Percentiles rank a stretch among this genome's conserved stretches.
These are phyloP conservation scores for Plebejus argus DNA, from an alignment of 2,888 invertebrate genomes.

Conservation along the genomic window DNA sequence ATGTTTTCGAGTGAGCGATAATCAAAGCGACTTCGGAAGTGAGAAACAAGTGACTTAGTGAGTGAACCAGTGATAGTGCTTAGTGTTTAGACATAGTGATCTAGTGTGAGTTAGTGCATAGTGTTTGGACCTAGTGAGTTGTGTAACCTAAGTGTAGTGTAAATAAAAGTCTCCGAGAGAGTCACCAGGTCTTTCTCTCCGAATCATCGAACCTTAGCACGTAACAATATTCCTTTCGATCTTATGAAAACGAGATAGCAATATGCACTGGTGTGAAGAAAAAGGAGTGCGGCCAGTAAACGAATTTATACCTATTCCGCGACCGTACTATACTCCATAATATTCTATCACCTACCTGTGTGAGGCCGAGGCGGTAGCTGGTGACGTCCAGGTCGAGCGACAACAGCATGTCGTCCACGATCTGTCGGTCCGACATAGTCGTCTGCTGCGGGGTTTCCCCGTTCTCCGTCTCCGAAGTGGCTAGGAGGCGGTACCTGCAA, in stretches of 20 bases:
- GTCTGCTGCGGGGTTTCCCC: conserved; percentile 55
- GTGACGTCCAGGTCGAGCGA: conserved; percentile 91
- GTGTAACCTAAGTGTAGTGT: too few relatives aligned
- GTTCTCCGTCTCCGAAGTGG: conserved; percentile 65
- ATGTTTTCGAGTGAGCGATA: too few relatives aligned
- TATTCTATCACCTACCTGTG: conserved; percentile 86
- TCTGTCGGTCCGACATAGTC: conserved; percentile 80
- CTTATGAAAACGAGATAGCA: background rate
- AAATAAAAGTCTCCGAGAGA: too few relatives aligned
- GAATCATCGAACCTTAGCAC: too few relatives aligned
- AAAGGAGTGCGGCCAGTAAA: background rate
- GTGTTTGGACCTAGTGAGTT: too few relatives aligned
- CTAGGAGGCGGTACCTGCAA: conserved; percentile 75
- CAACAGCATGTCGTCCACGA: conserved; percentile 91
- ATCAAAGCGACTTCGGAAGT: too few relatives aligned
- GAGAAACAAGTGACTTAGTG: too few relatives aligned
- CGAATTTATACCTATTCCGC: background rate
- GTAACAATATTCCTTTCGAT: background rate
- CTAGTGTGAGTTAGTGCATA: too few relatives aligned
- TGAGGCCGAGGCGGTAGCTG: conserved; percentile 93
- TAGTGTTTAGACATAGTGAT: too few relatives aligned
- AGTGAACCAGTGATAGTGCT: too few relatives aligned
- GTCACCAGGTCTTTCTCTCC: too few relatives aligned
- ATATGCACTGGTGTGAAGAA: background rate
- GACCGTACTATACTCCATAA: background rate